Percentiles rank a stretch among this genome's conserved stretches.
These are phyloP conservation scores for Hydrotaea cyrtoneurina DNA, from an alignment of 2,888 invertebrate species.

Conservation along the genomic window DNA sequence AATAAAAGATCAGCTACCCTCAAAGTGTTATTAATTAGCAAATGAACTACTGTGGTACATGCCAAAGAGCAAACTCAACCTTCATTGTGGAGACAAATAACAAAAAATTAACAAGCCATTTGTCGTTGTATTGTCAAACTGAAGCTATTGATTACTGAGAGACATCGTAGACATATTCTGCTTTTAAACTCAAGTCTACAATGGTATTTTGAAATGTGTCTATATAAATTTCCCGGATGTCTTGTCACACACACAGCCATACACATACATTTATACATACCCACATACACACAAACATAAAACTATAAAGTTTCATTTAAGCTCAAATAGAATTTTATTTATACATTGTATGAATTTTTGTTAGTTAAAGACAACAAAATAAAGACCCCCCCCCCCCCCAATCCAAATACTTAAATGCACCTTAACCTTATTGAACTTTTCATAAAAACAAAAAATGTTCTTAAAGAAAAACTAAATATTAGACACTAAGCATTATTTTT, in stretches of 20 bases:
- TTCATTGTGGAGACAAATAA: too few relatives aligned
- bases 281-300: conserved; percentile 22
- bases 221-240: background rate
- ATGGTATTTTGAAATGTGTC: conserved; percentile 38
- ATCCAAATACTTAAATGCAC: conserved; percentile 57
- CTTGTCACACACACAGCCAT: background rate
- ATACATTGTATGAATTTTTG: conserved; percentile 2
- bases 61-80: too few relatives aligned
- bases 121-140: too few relatives aligned
- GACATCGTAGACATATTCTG: too few relatives aligned
- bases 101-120: too few relatives aligned
- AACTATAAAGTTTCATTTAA: conserved; percentile 40
- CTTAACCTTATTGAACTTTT: conserved; percentile 48
- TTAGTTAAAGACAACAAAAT: conserved; percentile 5
- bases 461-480: conserved; percentile 56
- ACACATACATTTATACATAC: background rate
- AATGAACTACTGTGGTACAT: too few relatives aligned
- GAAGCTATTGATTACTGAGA: too few relatives aligned
- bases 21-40: too few relatives aligned
- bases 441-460: conserved; percentile 52
- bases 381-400: too few relatives aligned
- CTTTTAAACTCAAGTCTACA: too few relatives aligned
- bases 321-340: conserved; percentile 57
- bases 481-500: conserved; percentile 64
- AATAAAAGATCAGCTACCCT: too few relatives aligned